These are phyloP conservation scores for Metellina segmentata DNA, from an alignment of 2,888 invertebrate species.

Conservation along the genomic window DNA sequence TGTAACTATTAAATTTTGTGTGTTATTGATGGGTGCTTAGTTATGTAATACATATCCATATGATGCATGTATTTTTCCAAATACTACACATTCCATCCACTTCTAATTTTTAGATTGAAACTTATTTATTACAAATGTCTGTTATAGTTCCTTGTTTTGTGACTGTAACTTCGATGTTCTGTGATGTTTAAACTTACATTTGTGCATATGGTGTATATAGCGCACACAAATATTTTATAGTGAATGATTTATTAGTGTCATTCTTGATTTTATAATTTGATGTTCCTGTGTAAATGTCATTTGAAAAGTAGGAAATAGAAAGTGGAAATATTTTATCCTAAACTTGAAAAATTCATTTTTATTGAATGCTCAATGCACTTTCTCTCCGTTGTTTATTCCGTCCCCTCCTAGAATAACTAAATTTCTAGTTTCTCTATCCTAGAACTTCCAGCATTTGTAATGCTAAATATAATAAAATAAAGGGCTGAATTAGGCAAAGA, in stretches of 20 bases:
- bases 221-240: too few relatives aligned
- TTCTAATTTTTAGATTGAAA: background rate
- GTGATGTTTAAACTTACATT: too few relatives aligned
- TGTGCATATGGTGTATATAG: too few relatives aligned
- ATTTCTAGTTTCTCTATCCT: background rate
- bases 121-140: background rate
- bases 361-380: background rate
- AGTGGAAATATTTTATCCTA: background rate
- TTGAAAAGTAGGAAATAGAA: background rate
- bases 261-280: background rate
- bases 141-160: background rate
- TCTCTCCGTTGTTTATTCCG: background rate
- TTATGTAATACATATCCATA: background rate
- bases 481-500: too few relatives aligned
- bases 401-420: background rate
- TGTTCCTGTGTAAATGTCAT: background rate
- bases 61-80: background rate
- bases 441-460: background rate
- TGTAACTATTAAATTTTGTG: background rate
- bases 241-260: too few relatives aligned
- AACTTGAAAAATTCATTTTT: background rate
- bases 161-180: background rate
- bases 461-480: too few relatives aligned
- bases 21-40: background rate
- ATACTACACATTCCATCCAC: background rate